These are phyloP conservation scores for Acrossocheilus fasciatus DNA, from an alignment of 2,797 vertebrate genomes.

Conservation along the genomic window DNA sequence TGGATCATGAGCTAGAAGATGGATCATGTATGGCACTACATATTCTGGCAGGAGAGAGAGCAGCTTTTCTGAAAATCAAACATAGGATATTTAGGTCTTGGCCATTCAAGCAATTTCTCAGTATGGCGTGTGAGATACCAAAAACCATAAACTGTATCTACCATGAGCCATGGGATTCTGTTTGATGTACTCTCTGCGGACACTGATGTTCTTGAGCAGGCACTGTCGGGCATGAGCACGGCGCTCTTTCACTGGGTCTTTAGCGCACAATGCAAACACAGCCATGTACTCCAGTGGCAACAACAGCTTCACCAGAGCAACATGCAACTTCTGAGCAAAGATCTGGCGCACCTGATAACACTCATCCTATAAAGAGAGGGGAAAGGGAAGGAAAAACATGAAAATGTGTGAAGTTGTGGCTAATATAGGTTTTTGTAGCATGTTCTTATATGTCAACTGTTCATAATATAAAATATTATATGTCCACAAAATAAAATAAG, in stretches of 20 bases:
- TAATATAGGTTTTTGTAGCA: background rate
- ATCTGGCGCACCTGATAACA: slow-evolving; percentile 99
- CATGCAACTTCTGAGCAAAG: slow-evolving; percentile 97
- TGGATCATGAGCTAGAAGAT: slow-evolving; percentile 95
- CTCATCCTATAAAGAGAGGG: slow-evolving; percentile 84
- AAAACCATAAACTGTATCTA: slow-evolving; percentile 6
- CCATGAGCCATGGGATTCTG: slow-evolving; percentile 84
- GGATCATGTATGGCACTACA: slow-evolving; percentile 98
- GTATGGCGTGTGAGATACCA: background rate
- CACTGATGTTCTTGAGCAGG: slow-evolving; percentile 98
- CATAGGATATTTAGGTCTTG: background rate
- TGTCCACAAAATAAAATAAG: background rate
- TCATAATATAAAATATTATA: no score
- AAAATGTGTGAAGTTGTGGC: background rate
- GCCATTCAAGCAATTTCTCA: background rate
- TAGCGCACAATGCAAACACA: slow-evolving; percentile 97
- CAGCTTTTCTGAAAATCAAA: slow-evolving; percentile 86
- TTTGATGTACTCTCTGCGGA: slow-evolving; percentile 97
- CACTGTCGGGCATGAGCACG: slow-evolving; percentile 97
- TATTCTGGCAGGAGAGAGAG: slow-evolving; percentile 95
- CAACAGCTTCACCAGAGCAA: slow-evolving; percentile 93
- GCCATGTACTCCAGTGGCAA: slow-evolving; percentile 98
- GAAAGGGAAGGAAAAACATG: background rate
- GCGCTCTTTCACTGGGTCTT: slow-evolving; percentile 98
- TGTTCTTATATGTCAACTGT: background rate